These are phyloP conservation scores for Bombus affinis DNA, from an alignment of 1,140 invertebrate species.

Conservation along the genomic window DNA sequence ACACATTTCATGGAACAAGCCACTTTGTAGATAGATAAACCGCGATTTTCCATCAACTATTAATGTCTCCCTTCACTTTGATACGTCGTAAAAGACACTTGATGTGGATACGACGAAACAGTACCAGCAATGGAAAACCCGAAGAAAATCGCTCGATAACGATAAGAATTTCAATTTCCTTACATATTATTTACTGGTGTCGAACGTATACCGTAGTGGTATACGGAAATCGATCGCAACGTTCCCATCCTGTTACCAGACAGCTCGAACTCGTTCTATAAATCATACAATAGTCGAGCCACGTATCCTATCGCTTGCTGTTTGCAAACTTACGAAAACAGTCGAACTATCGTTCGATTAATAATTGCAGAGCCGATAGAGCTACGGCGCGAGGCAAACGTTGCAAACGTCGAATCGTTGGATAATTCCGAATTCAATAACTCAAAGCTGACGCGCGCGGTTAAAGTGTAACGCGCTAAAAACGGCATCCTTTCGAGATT, in stretches of 20 bases:
- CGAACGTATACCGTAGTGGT: not conserved
- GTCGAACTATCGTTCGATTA: not conserved
- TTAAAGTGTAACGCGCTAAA: conserved; percentile 31
- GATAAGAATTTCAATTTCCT: conserved; percentile 26
- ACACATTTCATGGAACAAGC: not conserved
- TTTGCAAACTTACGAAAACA: not conserved
- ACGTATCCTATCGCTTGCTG: not conserved
- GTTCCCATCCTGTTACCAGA: conserved; percentile 14
- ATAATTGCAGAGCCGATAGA: not conserved
- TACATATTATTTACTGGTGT: not conserved
- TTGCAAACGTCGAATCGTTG: no score
- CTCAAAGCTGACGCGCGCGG: conserved; percentile 30
- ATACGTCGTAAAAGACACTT: not conserved
- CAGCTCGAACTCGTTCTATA: conserved; percentile 7
- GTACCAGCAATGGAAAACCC: not conserved
- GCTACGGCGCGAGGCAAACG: not conserved
- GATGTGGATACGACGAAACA: not conserved
- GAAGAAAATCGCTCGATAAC: not conserved
- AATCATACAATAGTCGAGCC: conserved; percentile 29
- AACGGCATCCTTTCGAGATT: conserved; percentile 42
- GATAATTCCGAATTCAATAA: conserved; percentile 47
- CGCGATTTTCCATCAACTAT: not conserved
- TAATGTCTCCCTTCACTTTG: not conserved
- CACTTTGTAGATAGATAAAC: not conserved
- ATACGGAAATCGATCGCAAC: conserved; percentile 21